phyloP scores from a whole-genome alignment of 2,888 invertebrate genomes.

The Alloplasta piceator region DNA sequence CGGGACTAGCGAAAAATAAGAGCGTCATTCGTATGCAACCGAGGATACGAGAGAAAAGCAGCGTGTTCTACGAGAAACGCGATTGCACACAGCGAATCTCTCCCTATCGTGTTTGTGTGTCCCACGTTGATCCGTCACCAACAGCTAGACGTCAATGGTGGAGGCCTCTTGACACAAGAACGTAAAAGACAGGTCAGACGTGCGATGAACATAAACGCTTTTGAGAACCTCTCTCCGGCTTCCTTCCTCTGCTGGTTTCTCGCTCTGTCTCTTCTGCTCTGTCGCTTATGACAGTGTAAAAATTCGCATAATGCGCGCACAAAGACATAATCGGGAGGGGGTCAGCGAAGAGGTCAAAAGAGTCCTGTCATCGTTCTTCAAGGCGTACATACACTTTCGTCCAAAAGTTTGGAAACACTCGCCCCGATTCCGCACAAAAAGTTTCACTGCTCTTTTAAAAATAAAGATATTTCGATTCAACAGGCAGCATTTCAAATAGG shows the following conservation, averaged over 20 bases:
- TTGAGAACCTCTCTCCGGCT: background rate
- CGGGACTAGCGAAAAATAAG: slow-evolving; percentile 47
- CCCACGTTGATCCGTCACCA: slow-evolving; percentile 55
- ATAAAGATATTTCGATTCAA: too few relatives aligned
- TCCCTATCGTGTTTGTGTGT: slow-evolving; percentile 19
- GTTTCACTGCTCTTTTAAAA: too few relatives aligned
- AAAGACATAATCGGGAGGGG: slow-evolving; percentile 55
- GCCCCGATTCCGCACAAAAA: too few relatives aligned
- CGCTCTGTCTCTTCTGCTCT: background rate
- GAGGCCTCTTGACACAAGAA: slow-evolving; percentile 29
- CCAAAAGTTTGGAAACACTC: too few relatives aligned
- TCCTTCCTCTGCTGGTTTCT: background rate
- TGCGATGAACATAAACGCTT: slow-evolving; percentile 58
- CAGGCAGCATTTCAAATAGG: too few relatives aligned
- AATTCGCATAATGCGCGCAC: slow-evolving; percentile 57
- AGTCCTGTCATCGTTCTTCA: slow-evolving; percentile 42
- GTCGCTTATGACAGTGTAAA: slow-evolving; percentile 39
- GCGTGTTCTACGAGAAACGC: slow-evolving; percentile 17
- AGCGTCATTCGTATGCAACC: slow-evolving; percentile 62
- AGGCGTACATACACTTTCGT: too few relatives aligned
- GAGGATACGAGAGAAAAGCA: slow-evolving; percentile 26
- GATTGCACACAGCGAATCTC: slow-evolving; percentile 30
- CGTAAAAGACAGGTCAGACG: slow-evolving; percentile 63
- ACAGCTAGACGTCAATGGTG: slow-evolving; percentile 18
- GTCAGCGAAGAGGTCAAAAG: slow-evolving; percentile 50